Percentiles rank a stretch among this genome's conserved stretches.
Conservation (phyloP, 2,113 vertebrate species). For the Leptobrachium leishanense region DNA sequence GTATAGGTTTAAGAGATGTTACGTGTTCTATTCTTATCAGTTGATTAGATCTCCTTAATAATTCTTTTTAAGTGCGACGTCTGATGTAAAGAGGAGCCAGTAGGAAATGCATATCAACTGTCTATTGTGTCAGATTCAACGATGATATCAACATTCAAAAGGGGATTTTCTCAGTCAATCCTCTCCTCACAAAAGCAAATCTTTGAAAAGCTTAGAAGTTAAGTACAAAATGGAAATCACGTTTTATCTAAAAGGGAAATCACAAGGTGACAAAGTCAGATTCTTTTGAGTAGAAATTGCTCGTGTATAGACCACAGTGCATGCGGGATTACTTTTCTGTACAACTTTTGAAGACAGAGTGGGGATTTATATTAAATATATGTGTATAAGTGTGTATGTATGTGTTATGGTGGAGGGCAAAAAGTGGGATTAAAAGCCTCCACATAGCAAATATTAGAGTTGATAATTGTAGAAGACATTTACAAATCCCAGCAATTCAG, state of each 20-base stretch:
- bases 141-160: conserved; percentile 44
- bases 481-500: too few species aligned
- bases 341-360: too few species aligned
- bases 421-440: too few species aligned
- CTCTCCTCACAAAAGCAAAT: conserved; percentile 45
- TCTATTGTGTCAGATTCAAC: conserved; percentile 26
- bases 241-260: conserved; percentile 48
- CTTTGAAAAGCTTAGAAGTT: conserved; percentile 36
- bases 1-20: conserved; percentile 10
- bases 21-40: conserved; percentile 31
- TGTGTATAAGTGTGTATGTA: too few species aligned
- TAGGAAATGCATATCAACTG: conserved; percentile 42
- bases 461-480: too few species aligned
- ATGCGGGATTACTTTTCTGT: conserved; percentile 6
- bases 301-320: conserved; percentile 18
- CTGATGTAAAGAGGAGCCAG: conserved; percentile 19
- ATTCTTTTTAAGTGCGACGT: conserved; percentile 28
- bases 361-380: too few species aligned
- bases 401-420: too few species aligned
- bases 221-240: conserved; percentile 43
- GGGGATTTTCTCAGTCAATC: conserved; percentile 43
- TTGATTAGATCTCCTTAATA: conserved; percentile 32
- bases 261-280: conserved; percentile 41
- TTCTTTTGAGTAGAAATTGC: conserved; percentile 39
- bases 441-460: too few species aligned